These are phyloP conservation scores for Rhagonycha lutea DNA, from an alignment of 2,888 invertebrate genomes.

Conservation along the genomic window DNA sequence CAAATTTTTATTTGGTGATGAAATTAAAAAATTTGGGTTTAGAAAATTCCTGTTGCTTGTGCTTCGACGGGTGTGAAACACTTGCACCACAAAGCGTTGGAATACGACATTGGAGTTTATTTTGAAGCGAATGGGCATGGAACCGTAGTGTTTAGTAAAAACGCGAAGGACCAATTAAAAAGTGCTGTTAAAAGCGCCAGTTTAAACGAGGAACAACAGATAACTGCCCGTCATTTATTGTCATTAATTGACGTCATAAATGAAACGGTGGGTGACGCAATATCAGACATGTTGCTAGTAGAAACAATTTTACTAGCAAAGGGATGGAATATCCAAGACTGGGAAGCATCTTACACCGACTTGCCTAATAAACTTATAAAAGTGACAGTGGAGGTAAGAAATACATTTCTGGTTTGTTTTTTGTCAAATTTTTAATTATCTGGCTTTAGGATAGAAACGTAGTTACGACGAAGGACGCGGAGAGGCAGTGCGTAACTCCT, in stretches of 20 bases:
- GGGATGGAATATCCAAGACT: constrained; percentile 78
- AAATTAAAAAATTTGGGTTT: constrained; percentile 42
- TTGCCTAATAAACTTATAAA: constrained; percentile 88
- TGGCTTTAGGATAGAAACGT: constrained; percentile 73
- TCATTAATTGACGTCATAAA: constrained; percentile 85
- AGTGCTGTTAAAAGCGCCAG: constrained; percentile 53
- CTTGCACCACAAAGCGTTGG: constrained; percentile 86
- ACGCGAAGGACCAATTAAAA: constrained; percentile 64
- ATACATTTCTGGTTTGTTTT: not conserved
- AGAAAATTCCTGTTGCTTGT: constrained; percentile 90
- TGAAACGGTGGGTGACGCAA: constrained; percentile 95
- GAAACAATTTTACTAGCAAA: constrained; percentile 85
- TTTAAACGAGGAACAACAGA: constrained; percentile 48
- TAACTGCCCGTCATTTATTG: constrained; percentile 67
- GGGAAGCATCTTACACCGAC: constrained; percentile 83
- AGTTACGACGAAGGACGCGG: constrained; percentile 87
- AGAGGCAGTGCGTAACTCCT: constrained; percentile 79
- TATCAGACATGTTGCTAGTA: constrained; percentile 92
- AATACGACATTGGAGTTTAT: constrained; percentile 95
- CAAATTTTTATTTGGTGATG: not conserved
- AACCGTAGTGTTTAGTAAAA: constrained; percentile 82
- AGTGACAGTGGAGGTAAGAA: constrained; percentile 73
- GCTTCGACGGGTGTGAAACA: constrained; percentile 96
- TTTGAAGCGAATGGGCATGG: constrained; percentile 99
- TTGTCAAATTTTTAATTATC: not conserved